Percentiles rank a stretch among this genome's conserved stretches.
Conservation (phyloP, 2,113 vertebrate species). For the Oryzias curvinotus region DNA sequence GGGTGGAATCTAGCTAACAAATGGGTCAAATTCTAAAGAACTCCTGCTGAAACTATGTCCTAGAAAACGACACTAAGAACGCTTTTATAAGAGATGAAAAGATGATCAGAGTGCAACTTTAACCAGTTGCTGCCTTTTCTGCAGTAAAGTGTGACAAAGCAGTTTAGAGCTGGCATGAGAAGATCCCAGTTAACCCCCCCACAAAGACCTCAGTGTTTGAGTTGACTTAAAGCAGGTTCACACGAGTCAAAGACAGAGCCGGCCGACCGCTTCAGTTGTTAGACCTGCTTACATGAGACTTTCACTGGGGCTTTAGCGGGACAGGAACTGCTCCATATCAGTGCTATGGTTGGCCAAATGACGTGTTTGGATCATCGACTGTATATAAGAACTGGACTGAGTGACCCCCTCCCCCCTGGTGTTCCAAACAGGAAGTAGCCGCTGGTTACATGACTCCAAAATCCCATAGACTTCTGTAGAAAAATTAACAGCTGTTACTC, state of each 20-base stretch:
- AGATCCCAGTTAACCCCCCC: conserved; percentile 50
- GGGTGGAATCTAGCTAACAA: too few species aligned
- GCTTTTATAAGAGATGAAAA: conserved; percentile 9
- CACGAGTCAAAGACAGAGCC: conserved; percentile 66
- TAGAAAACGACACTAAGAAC: conserved; percentile 14
- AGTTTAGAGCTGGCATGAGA: conserved; percentile 56
- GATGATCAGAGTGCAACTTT: conserved; percentile 41
- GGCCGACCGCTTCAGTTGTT: conserved; percentile 59
- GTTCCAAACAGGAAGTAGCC: too few species aligned
- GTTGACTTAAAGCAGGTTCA: conserved; percentile 64
- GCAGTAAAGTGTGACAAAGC: conserved; percentile 48
- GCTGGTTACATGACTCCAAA: too few species aligned
- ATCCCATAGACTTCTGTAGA: too few species aligned
- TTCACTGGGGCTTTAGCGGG: conserved; percentile 44
- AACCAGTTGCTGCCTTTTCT: conserved; percentile 42
- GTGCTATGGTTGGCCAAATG: conserved; percentile 39
- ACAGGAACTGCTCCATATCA: conserved; percentile 43
- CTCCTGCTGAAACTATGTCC: too few species aligned
- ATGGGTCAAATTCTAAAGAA: too few species aligned
- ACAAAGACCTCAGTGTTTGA: conserved; percentile 69
- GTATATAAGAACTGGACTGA: too few species aligned
- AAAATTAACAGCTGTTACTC: too few species aligned
- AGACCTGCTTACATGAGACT: conserved; percentile 63
- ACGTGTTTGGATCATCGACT: neutral
- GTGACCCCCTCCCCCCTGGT: too few species aligned